Percentiles rank a stretch among this genome's conserved stretches.
These are phyloP conservation scores for Camponotus pennsylvanicus DNA, from an alignment of 1,140 invertebrate genomes.

Conservation along the genomic window DNA sequence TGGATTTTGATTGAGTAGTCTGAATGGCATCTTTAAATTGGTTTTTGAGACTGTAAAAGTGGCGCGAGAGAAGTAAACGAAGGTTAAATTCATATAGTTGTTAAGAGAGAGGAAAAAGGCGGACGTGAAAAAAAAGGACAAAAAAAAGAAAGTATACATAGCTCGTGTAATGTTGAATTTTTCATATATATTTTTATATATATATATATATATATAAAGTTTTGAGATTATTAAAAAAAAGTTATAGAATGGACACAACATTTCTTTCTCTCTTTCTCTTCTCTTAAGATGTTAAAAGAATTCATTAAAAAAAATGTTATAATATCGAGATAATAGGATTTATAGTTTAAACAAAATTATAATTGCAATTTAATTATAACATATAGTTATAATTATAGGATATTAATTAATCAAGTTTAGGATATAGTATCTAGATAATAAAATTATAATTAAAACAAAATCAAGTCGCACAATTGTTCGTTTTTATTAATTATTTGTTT, in stretches of 20 bases:
- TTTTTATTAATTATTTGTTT: conserved; percentile 33
- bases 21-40: conserved; percentile 19
- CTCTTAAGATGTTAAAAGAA: no score
- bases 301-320: no score
- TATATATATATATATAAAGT: not conserved
- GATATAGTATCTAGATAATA: not conserved
- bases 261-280: no score
- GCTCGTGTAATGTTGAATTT: not conserved
- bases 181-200: not conserved
- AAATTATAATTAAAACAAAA: not conserved
- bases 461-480: not conserved
- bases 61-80: no score
- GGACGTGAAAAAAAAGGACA: not conserved
- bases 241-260: not conserved
- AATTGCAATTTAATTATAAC: no score
- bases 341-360: no score
- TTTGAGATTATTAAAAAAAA: not conserved
- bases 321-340: no score
- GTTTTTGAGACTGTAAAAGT: conserved; percentile 21
- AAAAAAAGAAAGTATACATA: not conserved
- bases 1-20: conserved; percentile 44
- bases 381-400: not conserved
- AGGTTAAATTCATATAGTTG: not conserved
- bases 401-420: conserved; percentile 2
- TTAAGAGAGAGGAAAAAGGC: no score